Evolutionary conservation across 2,888 invertebrate species (phyloP).

Genomic region (Luperina nickerlii): DNA sequence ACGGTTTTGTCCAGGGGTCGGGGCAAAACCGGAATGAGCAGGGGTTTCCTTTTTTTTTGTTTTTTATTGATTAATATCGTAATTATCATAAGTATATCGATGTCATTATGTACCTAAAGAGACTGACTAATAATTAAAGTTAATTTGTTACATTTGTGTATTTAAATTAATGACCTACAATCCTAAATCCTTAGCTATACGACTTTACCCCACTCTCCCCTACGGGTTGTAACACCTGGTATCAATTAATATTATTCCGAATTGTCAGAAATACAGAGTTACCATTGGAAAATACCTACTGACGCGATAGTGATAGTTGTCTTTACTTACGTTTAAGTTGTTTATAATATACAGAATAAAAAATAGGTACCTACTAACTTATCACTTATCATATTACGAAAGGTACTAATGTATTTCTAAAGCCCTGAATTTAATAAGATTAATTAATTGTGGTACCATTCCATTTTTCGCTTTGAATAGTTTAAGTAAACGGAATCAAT

Average conservation of each 20-base stretch:
- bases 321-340: background rate
- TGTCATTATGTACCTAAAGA: too few relatives aligned
- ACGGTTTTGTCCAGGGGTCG: too few relatives aligned
- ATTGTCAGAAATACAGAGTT: constrained; percentile 44
- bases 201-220: too few relatives aligned
- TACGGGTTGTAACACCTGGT: constrained; percentile 55
- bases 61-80: too few relatives aligned
- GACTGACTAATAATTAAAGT: too few relatives aligned
- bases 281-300: constrained; percentile 13
- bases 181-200: too few relatives aligned
- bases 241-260: constrained; percentile 51
- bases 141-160: too few relatives aligned
- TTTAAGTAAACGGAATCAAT: background rate
- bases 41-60: too few relatives aligned
- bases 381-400: background rate
- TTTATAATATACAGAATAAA: background rate
- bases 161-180: too few relatives aligned
- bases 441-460: too few relatives aligned
- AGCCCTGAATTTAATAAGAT: background rate
- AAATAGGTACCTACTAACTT: background rate
- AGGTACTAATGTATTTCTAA: background rate
- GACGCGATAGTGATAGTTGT: constrained; percentile 7
- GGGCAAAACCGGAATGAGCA: too few relatives aligned
- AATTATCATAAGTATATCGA: too few relatives aligned
- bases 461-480: background rate